These are phyloP conservation scores for Diacarnus erythraeanus DNA, from an alignment of 37 sponge, comb jelly and placozoan species.

Conservation along the genomic window DNA sequence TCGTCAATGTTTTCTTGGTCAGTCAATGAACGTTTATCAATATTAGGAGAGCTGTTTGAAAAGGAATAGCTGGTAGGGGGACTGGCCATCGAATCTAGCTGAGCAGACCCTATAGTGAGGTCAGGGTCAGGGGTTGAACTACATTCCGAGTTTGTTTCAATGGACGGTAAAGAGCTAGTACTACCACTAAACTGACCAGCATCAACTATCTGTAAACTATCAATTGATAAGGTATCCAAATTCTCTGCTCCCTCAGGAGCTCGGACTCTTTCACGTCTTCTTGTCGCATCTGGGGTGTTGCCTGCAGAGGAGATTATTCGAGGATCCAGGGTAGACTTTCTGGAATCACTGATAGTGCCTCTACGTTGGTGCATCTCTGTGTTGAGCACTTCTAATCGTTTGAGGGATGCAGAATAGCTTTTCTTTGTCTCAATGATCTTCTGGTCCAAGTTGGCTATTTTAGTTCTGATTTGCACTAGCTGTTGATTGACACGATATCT, in stretches of 20 bases:
- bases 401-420: constrained; percentile 31
- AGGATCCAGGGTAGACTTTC: constrained; percentile 3
- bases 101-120: background rate
- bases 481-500: constrained; percentile 9
- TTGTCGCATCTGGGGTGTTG: background rate
- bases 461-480: background rate
- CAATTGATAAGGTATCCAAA: background rate
- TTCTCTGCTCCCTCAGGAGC: background rate
- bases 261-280: background rate
- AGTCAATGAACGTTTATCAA: background rate
- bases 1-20: background rate
- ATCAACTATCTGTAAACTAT: constrained; percentile 23
- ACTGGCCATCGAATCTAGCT: background rate
- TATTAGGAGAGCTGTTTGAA: background rate
- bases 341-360: background rate
- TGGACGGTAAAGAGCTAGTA: constrained; percentile 36
- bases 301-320: constrained; percentile 13
- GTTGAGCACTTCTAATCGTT: constrained; percentile 38
- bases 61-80: background rate
- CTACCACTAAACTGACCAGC: constrained; percentile 25
- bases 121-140: background rate
- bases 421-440: constrained; percentile 22
- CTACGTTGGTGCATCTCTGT: constrained; percentile 32
- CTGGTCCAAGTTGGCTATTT: constrained; percentile 9
- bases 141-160: background rate